A percentile compares a stretch with the other conserved stretches of the same genome.
Conservation (phyloP, 2,888 invertebrate species). For the Ryuthela nishihirai region DNA sequence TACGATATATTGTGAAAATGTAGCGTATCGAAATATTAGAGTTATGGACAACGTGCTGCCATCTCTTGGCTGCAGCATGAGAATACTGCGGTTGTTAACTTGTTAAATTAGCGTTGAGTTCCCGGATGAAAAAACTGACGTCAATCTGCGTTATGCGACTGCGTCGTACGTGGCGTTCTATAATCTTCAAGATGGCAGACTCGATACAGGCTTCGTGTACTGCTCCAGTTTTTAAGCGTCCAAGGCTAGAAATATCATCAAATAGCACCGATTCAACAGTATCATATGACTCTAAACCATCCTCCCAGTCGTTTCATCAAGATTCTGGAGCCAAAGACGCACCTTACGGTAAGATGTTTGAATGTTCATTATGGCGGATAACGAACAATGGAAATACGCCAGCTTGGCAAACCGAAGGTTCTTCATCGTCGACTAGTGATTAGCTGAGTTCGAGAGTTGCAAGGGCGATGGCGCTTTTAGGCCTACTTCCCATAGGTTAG, state of each 20-base stretch:
- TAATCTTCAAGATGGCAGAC: conserved; percentile 36
- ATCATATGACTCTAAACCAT: conserved; percentile 28
- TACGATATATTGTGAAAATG: too few relatives aligned
- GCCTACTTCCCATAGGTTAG: conserved; percentile 13
- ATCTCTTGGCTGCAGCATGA: too few relatives aligned
- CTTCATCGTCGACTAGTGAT: conserved; percentile 9
- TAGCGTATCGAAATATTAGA: too few relatives aligned
- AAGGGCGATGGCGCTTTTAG: conserved; percentile 5
- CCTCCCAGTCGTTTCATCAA: conserved; percentile 23
- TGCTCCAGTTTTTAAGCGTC: conserved; percentile 34
- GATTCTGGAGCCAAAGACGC: conserved; percentile 25
- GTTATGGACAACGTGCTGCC: too few relatives aligned
- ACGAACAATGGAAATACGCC: conserved; percentile 5
- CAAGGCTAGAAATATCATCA: conserved; percentile 26
- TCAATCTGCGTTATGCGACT: conserved; percentile 6
- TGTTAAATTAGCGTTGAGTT: too few relatives aligned
- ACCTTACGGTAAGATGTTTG: conserved; percentile 21
- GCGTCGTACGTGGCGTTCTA: conserved; percentile 14
- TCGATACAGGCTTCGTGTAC: conserved; percentile 28
- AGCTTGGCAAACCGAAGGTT: conserved; percentile 13
- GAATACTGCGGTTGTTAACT: too few relatives aligned
- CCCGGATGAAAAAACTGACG: conserved; percentile 18
- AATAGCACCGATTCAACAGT: conserved; percentile 14
- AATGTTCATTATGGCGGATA: conserved; percentile 26
- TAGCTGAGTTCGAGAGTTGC: conserved; percentile 13